phyloP scores from a whole-genome alignment of 2,888 invertebrate genomes.

The Glyphotaelius pellucidus region DNA sequence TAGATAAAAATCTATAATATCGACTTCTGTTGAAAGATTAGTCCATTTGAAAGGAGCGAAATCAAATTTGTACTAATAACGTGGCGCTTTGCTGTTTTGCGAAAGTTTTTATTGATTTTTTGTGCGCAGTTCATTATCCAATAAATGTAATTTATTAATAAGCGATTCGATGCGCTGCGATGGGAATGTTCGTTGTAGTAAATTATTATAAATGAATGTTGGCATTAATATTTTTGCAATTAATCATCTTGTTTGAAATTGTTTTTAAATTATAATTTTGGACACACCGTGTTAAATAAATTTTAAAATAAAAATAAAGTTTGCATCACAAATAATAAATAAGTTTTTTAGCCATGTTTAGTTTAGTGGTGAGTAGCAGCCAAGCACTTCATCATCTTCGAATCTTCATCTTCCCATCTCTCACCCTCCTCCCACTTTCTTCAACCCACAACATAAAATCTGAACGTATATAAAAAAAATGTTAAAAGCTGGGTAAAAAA shows the following conservation, averaged over 20 bases:
- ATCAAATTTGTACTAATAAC: slow-evolving; percentile 20
- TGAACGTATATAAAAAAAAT: no score
- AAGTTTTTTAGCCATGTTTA: no score
- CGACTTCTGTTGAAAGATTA: slow-evolving; percentile 53
- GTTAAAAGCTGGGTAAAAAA: no score
- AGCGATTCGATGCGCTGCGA: slow-evolving; percentile 10
- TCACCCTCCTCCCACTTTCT: no score
- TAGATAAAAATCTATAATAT: slow-evolving; percentile 38
- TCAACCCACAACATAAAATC: no score
- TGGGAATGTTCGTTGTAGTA: not conserved
- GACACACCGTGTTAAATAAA: no score
- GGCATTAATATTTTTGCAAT: not conserved
- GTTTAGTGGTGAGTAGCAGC: no score
- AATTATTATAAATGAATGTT: not conserved
- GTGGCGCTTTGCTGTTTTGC: slow-evolving; percentile 37
- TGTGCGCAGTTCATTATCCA: not conserved
- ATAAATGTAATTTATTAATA: slow-evolving; percentile 39
- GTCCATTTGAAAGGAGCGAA: slow-evolving; percentile 12
- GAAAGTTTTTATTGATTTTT: slow-evolving; percentile 25
- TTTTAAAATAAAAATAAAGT: no score
- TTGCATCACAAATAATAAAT: no score
- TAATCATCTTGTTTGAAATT: not conserved
- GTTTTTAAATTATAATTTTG: no score
- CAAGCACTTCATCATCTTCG: no score
- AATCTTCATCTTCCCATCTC: no score